Percentiles rank a stretch among this genome's conserved stretches.
Conservation (phyloP, 2,797 vertebrate species). For the Scolopax rusticola region DNA sequence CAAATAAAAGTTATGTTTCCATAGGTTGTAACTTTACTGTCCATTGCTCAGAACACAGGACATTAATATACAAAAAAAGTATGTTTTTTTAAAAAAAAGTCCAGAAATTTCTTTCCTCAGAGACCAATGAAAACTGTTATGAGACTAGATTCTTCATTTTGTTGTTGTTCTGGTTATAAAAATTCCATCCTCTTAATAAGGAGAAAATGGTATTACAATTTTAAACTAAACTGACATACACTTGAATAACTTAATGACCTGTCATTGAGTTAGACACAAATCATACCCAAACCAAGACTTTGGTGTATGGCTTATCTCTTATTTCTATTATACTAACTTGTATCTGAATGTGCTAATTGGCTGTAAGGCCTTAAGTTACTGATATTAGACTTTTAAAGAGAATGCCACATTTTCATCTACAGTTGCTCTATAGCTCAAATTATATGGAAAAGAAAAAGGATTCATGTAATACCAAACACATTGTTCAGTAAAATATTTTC, state of each 20-base stretch:
- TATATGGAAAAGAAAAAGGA: not conserved
- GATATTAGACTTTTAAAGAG: not conserved
- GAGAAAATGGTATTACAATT: not conserved
- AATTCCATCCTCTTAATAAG: not conserved
- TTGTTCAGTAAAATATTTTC: not conserved
- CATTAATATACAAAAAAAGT: not conserved
- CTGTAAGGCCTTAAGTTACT: not conserved
- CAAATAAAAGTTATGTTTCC: not conserved
- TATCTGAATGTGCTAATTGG: not conserved
- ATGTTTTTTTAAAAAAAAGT: not conserved
- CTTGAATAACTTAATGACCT: not conserved
- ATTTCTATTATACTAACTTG: not conserved
- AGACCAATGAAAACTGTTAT: not conserved
- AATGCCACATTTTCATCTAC: not conserved
- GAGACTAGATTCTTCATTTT: not conserved
- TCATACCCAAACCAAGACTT: not conserved
- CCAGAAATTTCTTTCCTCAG: not conserved
- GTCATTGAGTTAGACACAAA: not conserved
- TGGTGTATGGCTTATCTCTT: not conserved
- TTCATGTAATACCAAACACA: not conserved
- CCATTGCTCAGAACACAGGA: not conserved
- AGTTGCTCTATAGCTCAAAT: not conserved
- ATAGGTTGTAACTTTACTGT: not conserved
- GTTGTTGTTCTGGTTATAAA: not conserved
- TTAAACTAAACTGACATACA: not conserved